Evolutionary conservation across 2,888 invertebrate species (phyloP), one percentile per base, ranked within the genome.

Genomic region (Zele albiditarsus): DNA sequence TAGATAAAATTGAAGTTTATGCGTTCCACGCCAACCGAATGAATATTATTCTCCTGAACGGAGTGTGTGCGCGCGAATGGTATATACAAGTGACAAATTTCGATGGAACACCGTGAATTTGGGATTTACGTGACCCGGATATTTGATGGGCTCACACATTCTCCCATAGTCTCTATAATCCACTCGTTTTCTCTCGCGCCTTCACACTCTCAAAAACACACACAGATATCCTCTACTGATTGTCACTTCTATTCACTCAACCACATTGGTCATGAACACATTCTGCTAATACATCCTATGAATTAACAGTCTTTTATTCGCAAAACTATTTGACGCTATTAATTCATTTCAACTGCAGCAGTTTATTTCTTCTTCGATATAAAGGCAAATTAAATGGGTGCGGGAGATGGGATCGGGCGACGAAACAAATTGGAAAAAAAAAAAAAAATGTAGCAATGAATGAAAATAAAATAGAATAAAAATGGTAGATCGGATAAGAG

Each of bases 101-200:
- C 80, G 78, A 82, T 80, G 80, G 80, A 76, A 80, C 76, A 72
- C 70, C 74, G 83, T 79, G 83, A 83, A 84, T 85, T 84, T 80
- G 80, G 80, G 75, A 80, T 78, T 80, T 85, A 86, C 86, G 86
- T 86, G 86, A 86, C 83, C 79, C 46, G 85, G 79, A 72, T 86
- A 77, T 79, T 53, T 60, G 60, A 60, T 60, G 60, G 42, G 38
- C 57, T 66, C 63, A 65, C 42, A 71, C 68, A 68, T 46, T 65
- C 33, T 23, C 27, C 31, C 57, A 67, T 42, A 42, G 28, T 70
- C 42, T 63, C 63, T 63, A 63, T 63, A 33, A 38, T 38, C 38
- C 38, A 38, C 8, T 12, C 38, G 31, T 12, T 2, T 38, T 38
- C 57, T 49, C 67, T 20, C 14, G 46, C 31, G 31, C 38, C 58